These are phyloP conservation scores for Pungitius pungitius DNA, from an alignment of 2,113 vertebrate genomes.

Conservation along the genomic window DNA sequence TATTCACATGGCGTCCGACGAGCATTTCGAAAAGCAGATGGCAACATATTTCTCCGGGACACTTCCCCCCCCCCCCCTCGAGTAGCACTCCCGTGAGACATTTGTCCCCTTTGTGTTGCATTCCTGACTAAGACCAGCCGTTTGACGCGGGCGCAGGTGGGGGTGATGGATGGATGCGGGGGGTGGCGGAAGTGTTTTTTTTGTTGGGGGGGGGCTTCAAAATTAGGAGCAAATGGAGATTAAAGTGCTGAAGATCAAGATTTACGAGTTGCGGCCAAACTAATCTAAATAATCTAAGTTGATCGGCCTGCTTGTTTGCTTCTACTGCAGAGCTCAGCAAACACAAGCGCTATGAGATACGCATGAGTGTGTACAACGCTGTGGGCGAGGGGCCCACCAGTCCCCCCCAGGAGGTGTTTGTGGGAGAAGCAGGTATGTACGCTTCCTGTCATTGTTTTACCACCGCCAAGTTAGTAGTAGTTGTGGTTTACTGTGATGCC, in stretches of 20 bases:
- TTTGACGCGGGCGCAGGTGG: background rate
- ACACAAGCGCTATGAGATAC: slow-evolving; percentile 95
- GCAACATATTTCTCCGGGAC: slow-evolving; percentile 25
- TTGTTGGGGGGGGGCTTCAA: background rate
- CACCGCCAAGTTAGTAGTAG: background rate
- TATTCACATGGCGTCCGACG: slow-evolving; percentile 10
- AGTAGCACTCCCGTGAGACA: slow-evolving; percentile 16
- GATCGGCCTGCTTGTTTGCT: no score
- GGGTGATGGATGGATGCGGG: background rate
- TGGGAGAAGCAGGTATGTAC: slow-evolving; percentile 92
- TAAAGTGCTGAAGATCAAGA: background rate
- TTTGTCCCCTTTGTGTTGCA: background rate
- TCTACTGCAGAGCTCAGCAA: slow-evolving; percentile 87
- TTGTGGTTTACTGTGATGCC: background rate
- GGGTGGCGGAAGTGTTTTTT: background rate
- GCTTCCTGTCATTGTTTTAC: slow-evolving; percentile 3
- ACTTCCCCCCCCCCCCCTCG: no score
- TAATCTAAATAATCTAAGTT: no score
- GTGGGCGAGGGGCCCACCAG: slow-evolving; percentile 92
- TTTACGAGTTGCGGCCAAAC: background rate
- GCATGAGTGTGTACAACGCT: slow-evolving; percentile 93
- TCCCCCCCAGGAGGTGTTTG: slow-evolving; percentile 94
- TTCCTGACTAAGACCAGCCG: background rate
- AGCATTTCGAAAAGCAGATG: slow-evolving; percentile 49
- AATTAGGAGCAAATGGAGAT: background rate